A percentile compares a stretch with the other conserved stretches of the same genome.
Conservation (phyloP, 1,140 invertebrate species). For the Brachionus rubens region DNA sequence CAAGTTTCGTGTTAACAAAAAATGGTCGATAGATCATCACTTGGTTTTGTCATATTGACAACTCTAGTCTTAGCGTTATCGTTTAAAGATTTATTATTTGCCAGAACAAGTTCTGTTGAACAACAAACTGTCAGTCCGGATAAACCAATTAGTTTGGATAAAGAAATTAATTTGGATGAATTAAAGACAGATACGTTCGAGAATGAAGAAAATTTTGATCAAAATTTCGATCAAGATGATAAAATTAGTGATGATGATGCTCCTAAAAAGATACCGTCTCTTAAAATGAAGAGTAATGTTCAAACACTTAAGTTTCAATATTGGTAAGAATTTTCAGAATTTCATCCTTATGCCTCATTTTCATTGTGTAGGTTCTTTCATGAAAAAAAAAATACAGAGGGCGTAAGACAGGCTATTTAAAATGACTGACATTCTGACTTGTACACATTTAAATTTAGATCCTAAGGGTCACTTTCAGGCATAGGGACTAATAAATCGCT, state of each 20-base stretch:
- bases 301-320: conserved; percentile 63
- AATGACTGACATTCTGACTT: too few species aligned
- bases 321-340: conserved; percentile 58
- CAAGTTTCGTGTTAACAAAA: too few species aligned
- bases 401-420: too few species aligned
- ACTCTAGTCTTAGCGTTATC: not conserved
- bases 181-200: not conserved
- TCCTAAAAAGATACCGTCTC: conserved; percentile 58
- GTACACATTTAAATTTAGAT: too few species aligned
- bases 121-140: not conserved
- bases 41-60: not conserved
- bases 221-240: not conserved
- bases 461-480: too few species aligned
- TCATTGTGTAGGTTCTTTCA: too few species aligned
- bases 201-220: not conserved
- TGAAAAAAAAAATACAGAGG: too few species aligned
- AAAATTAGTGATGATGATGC: not conserved
- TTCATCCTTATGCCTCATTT: not conserved
- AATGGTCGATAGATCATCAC: conserved; percentile 11
- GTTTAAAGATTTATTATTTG: not conserved
- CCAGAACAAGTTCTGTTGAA: not conserved
- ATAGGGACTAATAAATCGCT: too few species aligned
- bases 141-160: not conserved
- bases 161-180: not conserved
- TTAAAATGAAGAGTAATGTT: conserved; percentile 61